Evolutionary conservation across 1,140 invertebrate species (phyloP).

Genomic region (Ceratitis capitata): DNA sequence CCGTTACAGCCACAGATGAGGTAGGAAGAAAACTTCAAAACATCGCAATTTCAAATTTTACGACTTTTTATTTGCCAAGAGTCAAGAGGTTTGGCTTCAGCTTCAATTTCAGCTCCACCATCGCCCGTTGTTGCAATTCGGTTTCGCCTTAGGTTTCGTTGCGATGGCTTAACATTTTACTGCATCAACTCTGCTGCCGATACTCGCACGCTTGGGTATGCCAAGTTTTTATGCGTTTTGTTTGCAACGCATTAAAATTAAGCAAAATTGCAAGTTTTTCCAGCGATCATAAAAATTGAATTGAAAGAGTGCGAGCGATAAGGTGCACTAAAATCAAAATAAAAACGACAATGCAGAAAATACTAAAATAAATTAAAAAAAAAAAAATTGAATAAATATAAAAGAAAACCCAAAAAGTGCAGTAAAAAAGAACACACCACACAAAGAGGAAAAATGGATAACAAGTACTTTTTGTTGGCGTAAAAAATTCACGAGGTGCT

Average conservation of each 20-base stretch:
- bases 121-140: neutral
- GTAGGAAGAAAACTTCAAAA: constrained; percentile 36
- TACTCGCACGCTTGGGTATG: constrained; percentile 14
- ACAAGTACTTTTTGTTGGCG: neutral
- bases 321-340: constrained; percentile 37
- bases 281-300: constrained; percentile 41
- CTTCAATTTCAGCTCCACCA: neutral
- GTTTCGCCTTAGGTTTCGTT: constrained; percentile 43
- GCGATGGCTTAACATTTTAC: constrained; percentile 51
- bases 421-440: too few relatives aligned
- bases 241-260: constrained; percentile 61
- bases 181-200: constrained; percentile 13
- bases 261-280: constrained; percentile 59
- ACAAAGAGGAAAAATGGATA: too few relatives aligned
- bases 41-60: constrained; percentile 50
- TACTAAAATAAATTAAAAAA: constrained; percentile 2
- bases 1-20: constrained; percentile 1
- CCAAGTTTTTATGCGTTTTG: constrained; percentile 43
- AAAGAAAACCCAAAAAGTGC: neutral
- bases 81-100: constrained; percentile 46
- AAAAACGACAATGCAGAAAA: constrained; percentile 36
- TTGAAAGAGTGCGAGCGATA: constrained; percentile 37
- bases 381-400: neutral
- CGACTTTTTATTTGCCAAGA: constrained; percentile 58
- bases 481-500: constrained; percentile 26